These are phyloP conservation scores for Odobenus rosmarus DNA, from an alignment of 2,113 vertebrate species.

Conservation along the genomic window DNA sequence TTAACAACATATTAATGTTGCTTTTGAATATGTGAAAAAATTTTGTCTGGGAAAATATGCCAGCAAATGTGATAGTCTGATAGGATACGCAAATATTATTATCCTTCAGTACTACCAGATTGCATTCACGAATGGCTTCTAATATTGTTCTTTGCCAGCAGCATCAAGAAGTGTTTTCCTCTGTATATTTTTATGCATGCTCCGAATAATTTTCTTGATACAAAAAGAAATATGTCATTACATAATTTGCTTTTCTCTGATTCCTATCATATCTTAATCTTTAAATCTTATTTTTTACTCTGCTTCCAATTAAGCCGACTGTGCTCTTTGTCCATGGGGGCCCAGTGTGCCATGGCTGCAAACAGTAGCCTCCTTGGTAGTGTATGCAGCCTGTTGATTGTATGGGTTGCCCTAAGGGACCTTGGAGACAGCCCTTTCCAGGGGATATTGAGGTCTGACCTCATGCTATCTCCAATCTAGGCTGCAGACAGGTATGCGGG, in stretches of 20 bases:
- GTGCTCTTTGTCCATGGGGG: no score
- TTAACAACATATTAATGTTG: background rate
- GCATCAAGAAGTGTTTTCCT: background rate
- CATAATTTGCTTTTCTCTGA: background rate
- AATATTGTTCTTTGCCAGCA: background rate
- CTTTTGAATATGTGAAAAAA: background rate
- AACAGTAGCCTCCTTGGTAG: no score
- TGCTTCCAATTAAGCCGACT: no score
- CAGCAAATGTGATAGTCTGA: background rate
- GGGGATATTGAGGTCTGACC: no score
- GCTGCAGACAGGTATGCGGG: no score
- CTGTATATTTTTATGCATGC: background rate
- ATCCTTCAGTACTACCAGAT: background rate
- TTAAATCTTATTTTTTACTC: background rate
- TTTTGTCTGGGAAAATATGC: background rate
- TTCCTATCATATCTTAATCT: background rate
- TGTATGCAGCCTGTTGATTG: no score
- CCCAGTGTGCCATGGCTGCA: no score
- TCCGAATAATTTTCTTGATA: background rate
- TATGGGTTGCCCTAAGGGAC: no score
- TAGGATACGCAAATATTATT: background rate
- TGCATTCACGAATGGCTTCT: background rate
- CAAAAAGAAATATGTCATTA: background rate
- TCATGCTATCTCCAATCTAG: no score
- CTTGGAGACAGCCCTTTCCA: no score